Evolutionary conservation across 1,140 invertebrate species (phyloP), one percentile per base, ranked within the genome.

Genomic region (Nasonia vitripennis): DNA sequence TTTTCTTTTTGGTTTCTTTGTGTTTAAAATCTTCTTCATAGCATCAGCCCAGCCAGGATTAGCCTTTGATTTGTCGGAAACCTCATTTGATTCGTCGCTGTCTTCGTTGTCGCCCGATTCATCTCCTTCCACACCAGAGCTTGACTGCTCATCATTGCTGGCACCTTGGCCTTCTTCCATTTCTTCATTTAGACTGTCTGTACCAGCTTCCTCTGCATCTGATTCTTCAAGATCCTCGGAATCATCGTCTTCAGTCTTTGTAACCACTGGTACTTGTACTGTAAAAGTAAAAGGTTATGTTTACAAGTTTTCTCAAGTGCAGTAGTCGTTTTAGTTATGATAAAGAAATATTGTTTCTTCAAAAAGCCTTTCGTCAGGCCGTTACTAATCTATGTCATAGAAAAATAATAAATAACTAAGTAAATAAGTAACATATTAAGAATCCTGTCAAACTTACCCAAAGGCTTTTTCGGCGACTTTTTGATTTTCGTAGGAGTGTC

Each of bases 1-100:
- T 88, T 96, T 97, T 68, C 94, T 94, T 93, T 96, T 96, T 2
- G 96, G 96, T 90, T 97, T 96, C 70, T 94, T 95, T 34, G 95
- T 95, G 75, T 95, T 94, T 45, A 98, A 92, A 89, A 98, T 96
- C 93, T 97, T 96, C 70, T 95, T 94, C 91, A 97, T 94, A 6
- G 95, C 96, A 92, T 96, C 95, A 73, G 95, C 96, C 96, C 94
- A 94, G 1, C 94, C 94, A 51, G 89, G 84, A 89, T 94, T 94
- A 41, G 89, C 87, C 75, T 87, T 89, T 62, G 87, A 81, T 70
- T 87, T 87, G 68, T 85, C 48, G n/a, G 31, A n/a, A 67, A 67
- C n/a, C 20, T 83, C 48, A 78, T 71, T 80, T 31, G 48, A 79
- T 67, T 55, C 14, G 6, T n/a, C 20, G 7, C 17, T n/a, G 20